Percentiles rank a stretch among this genome's conserved stretches.
Evolutionary conservation across 2,113 vertebrate species (phyloP).

Genomic region (Podarcis raffonei): DNA sequence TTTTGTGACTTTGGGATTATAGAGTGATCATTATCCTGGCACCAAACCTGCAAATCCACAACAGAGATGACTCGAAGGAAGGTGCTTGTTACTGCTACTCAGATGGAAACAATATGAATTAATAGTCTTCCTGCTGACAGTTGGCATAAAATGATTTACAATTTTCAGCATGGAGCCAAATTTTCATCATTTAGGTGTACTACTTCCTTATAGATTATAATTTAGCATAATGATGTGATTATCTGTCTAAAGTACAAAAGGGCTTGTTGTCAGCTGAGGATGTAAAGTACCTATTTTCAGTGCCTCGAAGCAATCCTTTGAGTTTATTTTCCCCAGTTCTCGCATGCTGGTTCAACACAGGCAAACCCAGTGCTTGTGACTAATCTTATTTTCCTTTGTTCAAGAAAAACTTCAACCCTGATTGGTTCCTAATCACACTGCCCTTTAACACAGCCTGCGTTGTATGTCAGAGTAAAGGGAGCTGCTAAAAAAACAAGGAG

Average conservation of each 20-base stretch:
- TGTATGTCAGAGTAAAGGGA: constrained; percentile 30
- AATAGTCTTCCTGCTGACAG: constrained; percentile 60
- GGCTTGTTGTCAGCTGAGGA: neutral
- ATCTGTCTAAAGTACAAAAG: constrained; percentile 40
- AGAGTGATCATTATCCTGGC: neutral
- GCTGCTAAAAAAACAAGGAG: constrained; percentile 17
- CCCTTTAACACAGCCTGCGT: neutral
- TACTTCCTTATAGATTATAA: constrained; percentile 45
- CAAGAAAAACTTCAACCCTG: constrained; percentile 32
- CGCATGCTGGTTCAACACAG: constrained; percentile 3
- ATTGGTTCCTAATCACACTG: constrained; percentile 51
- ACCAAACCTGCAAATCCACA: neutral
- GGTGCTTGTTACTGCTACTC: neutral
- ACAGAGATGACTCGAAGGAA: constrained; percentile 4
- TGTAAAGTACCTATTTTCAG: constrained; percentile 2
- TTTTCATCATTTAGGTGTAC: constrained; percentile 30
- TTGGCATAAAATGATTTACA: constrained; percentile 40
- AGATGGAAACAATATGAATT: constrained; percentile 56
- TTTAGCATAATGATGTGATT: constrained; percentile 37
- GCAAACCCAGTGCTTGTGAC: constrained; percentile 21
- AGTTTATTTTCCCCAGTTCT: constrained; percentile 16
- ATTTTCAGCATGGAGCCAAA: constrained; percentile 33
- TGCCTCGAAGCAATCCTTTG: neutral
- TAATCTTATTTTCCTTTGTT: constrained; percentile 45
- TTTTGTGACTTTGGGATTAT: constrained; percentile 25